These are phyloP conservation scores for Aphyosemion australe DNA, from an alignment of 2,113 vertebrate genomes.

Conservation along the genomic window DNA sequence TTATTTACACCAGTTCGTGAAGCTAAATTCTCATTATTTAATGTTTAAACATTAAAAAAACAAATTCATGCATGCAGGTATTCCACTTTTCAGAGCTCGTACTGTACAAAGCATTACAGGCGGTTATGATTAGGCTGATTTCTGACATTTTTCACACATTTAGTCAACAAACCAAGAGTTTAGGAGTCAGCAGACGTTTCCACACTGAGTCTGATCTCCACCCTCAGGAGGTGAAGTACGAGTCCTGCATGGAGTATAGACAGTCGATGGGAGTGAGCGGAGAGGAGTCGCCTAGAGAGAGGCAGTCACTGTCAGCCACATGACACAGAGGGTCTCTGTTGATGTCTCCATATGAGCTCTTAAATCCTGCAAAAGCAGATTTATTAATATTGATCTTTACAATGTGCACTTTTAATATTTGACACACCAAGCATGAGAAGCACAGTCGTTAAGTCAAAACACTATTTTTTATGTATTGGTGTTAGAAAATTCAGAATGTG, in stretches of 20 bases:
- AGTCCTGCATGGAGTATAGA: conserved; percentile 98
- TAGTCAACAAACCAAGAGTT: conserved; percentile 1
- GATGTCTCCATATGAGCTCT: conserved; percentile 85
- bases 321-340: conserved; percentile 88
- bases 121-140: conserved; percentile 19
- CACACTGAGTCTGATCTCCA: background rate
- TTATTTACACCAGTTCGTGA: conserved; percentile 59
- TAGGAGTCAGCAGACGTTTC: conserved; percentile 14
- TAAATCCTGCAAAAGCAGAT: conserved; percentile 80
- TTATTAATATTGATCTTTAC: background rate
- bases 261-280: conserved; percentile 94
- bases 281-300: conserved; percentile 82
- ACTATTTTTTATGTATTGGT: too few species aligned
- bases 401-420: too few species aligned
- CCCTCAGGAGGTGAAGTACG: conserved; percentile 94
- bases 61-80: conserved; percentile 26
- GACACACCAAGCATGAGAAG: too few species aligned
- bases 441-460: too few species aligned
- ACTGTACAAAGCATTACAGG: conserved; percentile 32
- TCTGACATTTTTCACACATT: conserved; percentile 7
- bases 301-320: conserved; percentile 85
- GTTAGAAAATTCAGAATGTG: too few species aligned
- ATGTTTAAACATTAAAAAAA: conserved; percentile 40
- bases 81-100: conserved; percentile 6
- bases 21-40: conserved; percentile 45